Evolutionary conservation across 2,888 invertebrate species (phyloP), one percentile per base, ranked within the genome.

Genomic region (Lithosia quadra): DNA sequence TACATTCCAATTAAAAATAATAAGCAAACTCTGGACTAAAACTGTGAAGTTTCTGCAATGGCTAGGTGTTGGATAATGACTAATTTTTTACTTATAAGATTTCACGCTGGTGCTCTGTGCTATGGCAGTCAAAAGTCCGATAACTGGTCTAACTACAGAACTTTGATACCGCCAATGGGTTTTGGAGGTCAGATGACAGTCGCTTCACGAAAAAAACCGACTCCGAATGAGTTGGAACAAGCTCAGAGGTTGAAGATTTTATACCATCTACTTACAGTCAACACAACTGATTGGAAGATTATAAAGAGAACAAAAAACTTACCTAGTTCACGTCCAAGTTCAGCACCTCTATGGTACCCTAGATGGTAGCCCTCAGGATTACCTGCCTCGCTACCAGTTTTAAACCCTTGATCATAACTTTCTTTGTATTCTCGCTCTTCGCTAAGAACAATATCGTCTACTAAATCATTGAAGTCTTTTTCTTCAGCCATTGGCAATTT

Each of bases 281-380:
- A 13, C 4, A 39, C 39, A 15, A 43, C 3, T 36, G 36, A 36
- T 15, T 4, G 0, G 7, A 43, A 49, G n/a, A 49, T 49, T n/a
- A 49, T 9, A n/a, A n/a, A 43, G 43, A 5, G 7, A 18, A 43
- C 2, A 24, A 58, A 58, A 15, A n/a, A 24, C 0, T 80, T 87
- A 92, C 93, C 94, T 61, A 98, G 90, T 91, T 98, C 97, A 60
- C 96, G 96, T 4, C 98, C 98, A 22, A 98, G 85, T 86, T 97
- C 96, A 65, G 96, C 96, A 13, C 97, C 98, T 88, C 96, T 96
- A 74, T 97, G 97, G 86, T 97, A 97, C 2, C 98, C 98, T 72
- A 97, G 91, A 87, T 97, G 97, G 86, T 95, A 97, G 2, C 96
- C 97, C 85, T 97, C 96, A 22, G 96, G 85, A 80, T 96, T 96